A percentile compares a stretch with the other conserved stretches of the same genome.
Evolutionary conservation across 53 echinoderm and acorn worm genomes (phyloP).

Genomic region (Echinometra lucunter): DNA sequence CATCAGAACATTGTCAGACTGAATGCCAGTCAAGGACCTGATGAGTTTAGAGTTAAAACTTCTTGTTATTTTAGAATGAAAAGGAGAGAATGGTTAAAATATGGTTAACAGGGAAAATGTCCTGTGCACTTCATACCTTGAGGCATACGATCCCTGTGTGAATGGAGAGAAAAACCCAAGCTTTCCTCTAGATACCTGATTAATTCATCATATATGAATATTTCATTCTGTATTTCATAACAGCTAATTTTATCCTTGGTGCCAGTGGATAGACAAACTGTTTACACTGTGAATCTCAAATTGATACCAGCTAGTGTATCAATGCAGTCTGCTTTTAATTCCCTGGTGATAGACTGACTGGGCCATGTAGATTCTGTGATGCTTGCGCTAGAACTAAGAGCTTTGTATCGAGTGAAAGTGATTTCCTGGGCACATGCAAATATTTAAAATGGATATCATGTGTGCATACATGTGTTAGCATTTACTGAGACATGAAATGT

Average conservation of each 20-base stretch:
- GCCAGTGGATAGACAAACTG: slow-evolving; percentile 38
- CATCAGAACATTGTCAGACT: background rate
- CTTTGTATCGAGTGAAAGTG: background rate
- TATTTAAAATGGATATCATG: background rate
- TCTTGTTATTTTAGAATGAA: background rate
- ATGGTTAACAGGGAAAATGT: background rate
- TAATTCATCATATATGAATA: slow-evolving; percentile 33
- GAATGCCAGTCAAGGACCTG: background rate
- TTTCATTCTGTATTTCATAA: slow-evolving; percentile 24
- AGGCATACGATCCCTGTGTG: background rate
- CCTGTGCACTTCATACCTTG: background rate
- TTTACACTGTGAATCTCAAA: slow-evolving; percentile 36
- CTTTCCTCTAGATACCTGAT: slow-evolving; percentile 45
- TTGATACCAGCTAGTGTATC: slow-evolving; percentile 6
- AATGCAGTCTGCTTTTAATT: slow-evolving; percentile 28
- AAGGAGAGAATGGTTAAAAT: background rate
- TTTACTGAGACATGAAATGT: background rate
- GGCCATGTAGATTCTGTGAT: background rate
- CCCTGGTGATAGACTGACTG: slow-evolving; percentile 26
- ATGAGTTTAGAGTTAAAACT: background rate
- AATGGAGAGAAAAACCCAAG: slow-evolving; percentile 9
- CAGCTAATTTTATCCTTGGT: background rate
- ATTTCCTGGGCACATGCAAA: background rate
- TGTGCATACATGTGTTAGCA: background rate
- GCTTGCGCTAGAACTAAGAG: background rate